Conservation (phyloP, 2,113 vertebrate species). For the Rhagologus leucostigma region DNA sequence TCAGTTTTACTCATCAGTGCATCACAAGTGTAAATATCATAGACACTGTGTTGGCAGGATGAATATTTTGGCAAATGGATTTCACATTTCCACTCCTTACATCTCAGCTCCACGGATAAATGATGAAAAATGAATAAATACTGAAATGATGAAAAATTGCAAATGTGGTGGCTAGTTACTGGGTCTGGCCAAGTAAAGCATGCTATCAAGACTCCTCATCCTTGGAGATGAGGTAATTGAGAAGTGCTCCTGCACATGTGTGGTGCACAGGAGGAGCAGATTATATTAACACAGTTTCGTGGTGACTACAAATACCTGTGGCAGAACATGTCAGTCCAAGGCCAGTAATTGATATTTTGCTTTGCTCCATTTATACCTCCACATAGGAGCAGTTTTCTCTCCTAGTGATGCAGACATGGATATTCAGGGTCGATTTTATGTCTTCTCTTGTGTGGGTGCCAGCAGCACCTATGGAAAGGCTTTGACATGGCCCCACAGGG, state of each 20-base stretch:
- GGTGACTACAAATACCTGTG: not conserved
- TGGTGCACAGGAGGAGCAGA: not conserved
- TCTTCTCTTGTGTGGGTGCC: not conserved
- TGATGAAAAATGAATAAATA: not conserved
- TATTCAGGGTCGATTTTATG: not conserved
- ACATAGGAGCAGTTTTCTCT: not conserved
- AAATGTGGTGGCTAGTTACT: not conserved
- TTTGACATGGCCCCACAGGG: fast-evolving
- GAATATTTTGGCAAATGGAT: not conserved
- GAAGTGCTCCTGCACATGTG: not conserved
- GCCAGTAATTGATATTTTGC: not conserved
- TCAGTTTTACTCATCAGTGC: not conserved
- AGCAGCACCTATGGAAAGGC: not conserved
- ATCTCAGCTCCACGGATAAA: not conserved
- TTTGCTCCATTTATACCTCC: not conserved
- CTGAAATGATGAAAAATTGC: not conserved
- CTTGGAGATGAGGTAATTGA: not conserved
- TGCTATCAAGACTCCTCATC: fast-evolving
- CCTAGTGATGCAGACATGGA: fast-evolving
- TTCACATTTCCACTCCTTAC: not conserved
- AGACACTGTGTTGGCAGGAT: not conserved
- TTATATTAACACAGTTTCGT: not conserved
- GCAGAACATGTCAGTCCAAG: fast-evolving
- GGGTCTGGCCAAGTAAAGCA: not conserved
- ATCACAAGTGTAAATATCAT: not conserved